Evolutionary conservation across 2,797 vertebrate genomes (phyloP), one percentile per base, ranked within the genome.

Genomic region (Tapera naevia): DNA sequence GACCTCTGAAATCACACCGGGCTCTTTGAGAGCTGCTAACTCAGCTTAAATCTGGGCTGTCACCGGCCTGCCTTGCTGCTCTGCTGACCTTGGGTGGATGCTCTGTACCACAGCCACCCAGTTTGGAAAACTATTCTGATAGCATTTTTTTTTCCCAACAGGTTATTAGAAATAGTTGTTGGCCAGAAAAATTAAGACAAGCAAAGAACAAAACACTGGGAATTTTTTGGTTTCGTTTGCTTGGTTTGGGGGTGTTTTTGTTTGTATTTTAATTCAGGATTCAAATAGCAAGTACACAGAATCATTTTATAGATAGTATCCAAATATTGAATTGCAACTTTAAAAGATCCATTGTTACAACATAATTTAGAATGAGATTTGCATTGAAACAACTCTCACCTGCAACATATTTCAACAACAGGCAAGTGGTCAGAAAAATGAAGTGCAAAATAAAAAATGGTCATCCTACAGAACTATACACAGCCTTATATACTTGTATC

Each of bases 1-100:
- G 27, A 30, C 9, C 25, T 66, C 11, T 0, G 1, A 33, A 89
- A 70, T 9, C 2, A 51, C 25, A 46, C 17, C 0, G 2, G 8
- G 39, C 43, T 58, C 54, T 56, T 11, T 7, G 11, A 61, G 30
- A 17, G 56, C 67, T 71, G 53, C 37, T 69, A 57, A 82, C 21
- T 11, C 51, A 81, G 60, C 25, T 48, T 18, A 53, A 80, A 50
- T 10, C 46, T 45, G 35, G 41, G 54, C 14, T 46, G 25, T 3
- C 41, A 23, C 0, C 0, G 48, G 21, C 43, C n/a, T 71, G 7
- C 35, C n/a, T 51, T 23, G 30, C 78, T 53, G 9, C 71, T 51
- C 80, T 48, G 24, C 27, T 62, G 74, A 54, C 39, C 64, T 48
- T 7, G 30, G 16, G 15, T 9, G 1, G 86, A 57, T 13, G 7